Evolutionary conservation across 2,113 vertebrate genomes (phyloP).

Genomic region (Pithys albifrons): DNA sequence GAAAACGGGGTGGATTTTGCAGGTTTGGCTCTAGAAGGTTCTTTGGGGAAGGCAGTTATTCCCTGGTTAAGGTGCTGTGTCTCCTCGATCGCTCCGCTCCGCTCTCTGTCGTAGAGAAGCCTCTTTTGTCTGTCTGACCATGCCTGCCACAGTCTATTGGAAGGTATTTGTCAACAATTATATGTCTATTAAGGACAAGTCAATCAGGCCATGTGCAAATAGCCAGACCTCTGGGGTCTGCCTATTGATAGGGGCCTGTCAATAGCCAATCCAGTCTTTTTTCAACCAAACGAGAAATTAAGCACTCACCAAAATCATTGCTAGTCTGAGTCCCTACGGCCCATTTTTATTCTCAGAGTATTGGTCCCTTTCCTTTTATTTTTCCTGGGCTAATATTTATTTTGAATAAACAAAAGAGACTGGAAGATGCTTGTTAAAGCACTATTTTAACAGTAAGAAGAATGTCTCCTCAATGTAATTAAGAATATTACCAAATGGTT

Average conservation of each 20-base stretch:
- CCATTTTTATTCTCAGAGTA: not conserved
- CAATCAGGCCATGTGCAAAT: slow-evolving; percentile 93
- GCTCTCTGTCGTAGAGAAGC: not conserved
- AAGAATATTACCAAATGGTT: slow-evolving; percentile 35
- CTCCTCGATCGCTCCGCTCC: not conserved
- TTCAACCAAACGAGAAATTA: slow-evolving; percentile 81
- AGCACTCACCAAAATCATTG: slow-evolving; percentile 74
- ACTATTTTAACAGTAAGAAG: slow-evolving; percentile 13
- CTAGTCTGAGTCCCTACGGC: slow-evolving; percentile 28
- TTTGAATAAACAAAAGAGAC: slow-evolving; percentile 49
- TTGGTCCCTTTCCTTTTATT: not conserved
- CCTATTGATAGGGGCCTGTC: slow-evolving; percentile 90
- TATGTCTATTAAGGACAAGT: slow-evolving; percentile 98
- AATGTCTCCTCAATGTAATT: slow-evolving; percentile 40
- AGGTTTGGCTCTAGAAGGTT: not conserved
- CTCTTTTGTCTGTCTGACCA: slow-evolving; percentile 62
- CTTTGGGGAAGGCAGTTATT: not conserved
- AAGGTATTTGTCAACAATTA: slow-evolving; percentile 99
- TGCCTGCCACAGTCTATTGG: slow-evolving; percentile 86
- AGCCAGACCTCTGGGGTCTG: slow-evolving; percentile 84
- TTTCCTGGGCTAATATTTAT: not conserved
- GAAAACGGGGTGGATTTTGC: rapidly evolving
- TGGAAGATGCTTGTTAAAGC: not conserved
- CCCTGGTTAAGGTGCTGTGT: not conserved
- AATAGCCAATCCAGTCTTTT: slow-evolving; percentile 89